These are phyloP conservation scores for Caranx melampygus DNA, from an alignment of 2,113 vertebrate genomes.

Conservation along the genomic window DNA sequence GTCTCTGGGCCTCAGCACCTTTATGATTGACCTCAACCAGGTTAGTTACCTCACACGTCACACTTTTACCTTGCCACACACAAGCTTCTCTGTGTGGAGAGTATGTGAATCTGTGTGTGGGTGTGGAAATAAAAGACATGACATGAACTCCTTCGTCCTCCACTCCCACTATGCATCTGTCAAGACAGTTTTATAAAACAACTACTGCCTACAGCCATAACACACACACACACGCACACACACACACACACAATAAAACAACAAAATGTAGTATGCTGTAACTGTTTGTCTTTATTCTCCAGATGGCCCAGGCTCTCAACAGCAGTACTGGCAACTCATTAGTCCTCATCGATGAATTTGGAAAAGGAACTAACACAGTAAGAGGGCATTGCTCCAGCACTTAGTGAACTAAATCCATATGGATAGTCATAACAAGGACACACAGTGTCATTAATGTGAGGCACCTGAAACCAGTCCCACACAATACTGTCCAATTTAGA, in stretches of 20 bases:
- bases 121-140: constrained; percentile 86
- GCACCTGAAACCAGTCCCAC: constrained; percentile 38
- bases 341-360: constrained; percentile 97
- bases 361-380: constrained; percentile 97
- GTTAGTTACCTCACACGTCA: constrained; percentile 53
- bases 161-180: constrained; percentile 88
- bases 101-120: constrained; percentile 68
- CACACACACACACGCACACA: constrained; percentile 30
- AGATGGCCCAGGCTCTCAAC: constrained; percentile 93
- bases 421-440: constrained; percentile 25
- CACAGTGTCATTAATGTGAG: constrained; percentile 30
- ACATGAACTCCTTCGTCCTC: constrained; percentile 82
- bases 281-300: constrained; percentile 53
- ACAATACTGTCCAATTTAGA: constrained; percentile 30
- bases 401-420: constrained; percentile 43
- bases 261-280: constrained; percentile 11
- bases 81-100: background rate
- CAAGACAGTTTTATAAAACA: constrained; percentile 87
- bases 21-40: constrained; percentile 98
- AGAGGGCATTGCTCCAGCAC: constrained; percentile 58
- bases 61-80: background rate
- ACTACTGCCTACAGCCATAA: constrained; percentile 82
- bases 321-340: constrained; percentile 91
- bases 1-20: constrained; percentile 96
- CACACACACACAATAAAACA: constrained; percentile 35